Conservation (phyloP, 2,113 vertebrate genomes). For the Cryptomyrus ogoouensis region DNA sequence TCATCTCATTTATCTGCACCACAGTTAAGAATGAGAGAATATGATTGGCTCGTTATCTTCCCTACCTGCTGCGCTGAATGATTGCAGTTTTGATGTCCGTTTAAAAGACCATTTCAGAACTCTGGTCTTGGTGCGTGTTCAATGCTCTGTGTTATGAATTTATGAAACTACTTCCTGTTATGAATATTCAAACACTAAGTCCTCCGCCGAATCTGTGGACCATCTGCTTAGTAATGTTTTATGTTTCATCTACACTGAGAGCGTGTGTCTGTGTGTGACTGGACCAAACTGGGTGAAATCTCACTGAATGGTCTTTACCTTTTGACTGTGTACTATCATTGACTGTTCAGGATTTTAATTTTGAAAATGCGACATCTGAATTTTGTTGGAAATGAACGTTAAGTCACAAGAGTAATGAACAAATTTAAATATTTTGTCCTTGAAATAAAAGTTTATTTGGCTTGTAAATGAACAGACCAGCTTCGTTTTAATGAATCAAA, state of each 20-base stretch:
- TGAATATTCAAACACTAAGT: slow-evolving; percentile 5
- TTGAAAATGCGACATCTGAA: not conserved
- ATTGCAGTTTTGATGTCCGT: not conserved
- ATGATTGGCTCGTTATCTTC: not conserved
- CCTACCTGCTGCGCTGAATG: not conserved
- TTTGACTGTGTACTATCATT: not conserved
- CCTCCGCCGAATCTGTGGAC: not conserved
- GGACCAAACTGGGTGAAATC: not conserved
- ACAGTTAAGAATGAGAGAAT: not conserved
- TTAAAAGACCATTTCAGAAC: not conserved
- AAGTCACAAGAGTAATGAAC: slow-evolving; percentile 20
- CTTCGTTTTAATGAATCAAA: not conserved
- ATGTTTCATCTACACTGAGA: not conserved
- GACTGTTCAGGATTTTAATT: not conserved
- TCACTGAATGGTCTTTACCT: not conserved
- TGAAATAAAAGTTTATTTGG: not conserved
- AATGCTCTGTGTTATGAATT: not conserved
- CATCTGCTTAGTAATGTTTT: not conserved
- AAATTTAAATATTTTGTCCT: slow-evolving; percentile 38
- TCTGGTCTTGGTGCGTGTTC: not conserved
- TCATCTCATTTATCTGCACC: not conserved
- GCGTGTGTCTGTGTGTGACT: not conserved
- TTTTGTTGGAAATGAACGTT: slow-evolving; percentile 21
- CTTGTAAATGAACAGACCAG: not conserved
- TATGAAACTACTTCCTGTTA: not conserved